Evolutionary conservation across 64 coral and sea anemone genomes (phyloP).

Genomic region (Stylophora pistillata): DNA sequence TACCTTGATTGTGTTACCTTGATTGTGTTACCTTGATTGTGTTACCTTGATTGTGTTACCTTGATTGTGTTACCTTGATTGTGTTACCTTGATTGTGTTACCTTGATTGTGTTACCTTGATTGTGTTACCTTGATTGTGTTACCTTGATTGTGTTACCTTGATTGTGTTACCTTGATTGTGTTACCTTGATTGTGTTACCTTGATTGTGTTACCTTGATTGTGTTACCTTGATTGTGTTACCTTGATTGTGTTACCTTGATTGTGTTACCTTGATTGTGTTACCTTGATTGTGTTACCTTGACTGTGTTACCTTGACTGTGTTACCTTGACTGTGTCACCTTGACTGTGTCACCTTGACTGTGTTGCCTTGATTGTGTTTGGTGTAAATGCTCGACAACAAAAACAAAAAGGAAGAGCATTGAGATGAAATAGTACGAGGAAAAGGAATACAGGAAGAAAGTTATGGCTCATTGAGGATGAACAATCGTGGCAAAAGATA

Average conservation of each 20-base stretch:
- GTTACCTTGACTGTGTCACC: not conserved
- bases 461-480: too few relatives aligned
- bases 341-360: too few relatives aligned
- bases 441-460: too few relatives aligned
- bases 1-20: not conserved
- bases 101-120: not conserved
- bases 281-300: too few relatives aligned
- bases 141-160: too few relatives aligned
- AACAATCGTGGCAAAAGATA: too few relatives aligned
- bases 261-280: not conserved
- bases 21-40: not conserved
- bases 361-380: not conserved
- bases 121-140: not conserved
- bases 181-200: not conserved
- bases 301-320: not conserved
- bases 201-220: too few relatives aligned
- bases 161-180: not conserved
- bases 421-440: too few relatives aligned
- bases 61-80: too few relatives aligned
- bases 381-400: too few relatives aligned
- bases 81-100: not conserved
- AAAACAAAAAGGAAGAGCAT: too few relatives aligned
- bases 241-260: not conserved
- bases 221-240: not conserved
- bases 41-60: not conserved